Percentiles rank a stretch among this genome's conserved stretches.
Conservation (phyloP, 2,888 invertebrate species). For the Aphelenchoides bicaudatus region DNA sequence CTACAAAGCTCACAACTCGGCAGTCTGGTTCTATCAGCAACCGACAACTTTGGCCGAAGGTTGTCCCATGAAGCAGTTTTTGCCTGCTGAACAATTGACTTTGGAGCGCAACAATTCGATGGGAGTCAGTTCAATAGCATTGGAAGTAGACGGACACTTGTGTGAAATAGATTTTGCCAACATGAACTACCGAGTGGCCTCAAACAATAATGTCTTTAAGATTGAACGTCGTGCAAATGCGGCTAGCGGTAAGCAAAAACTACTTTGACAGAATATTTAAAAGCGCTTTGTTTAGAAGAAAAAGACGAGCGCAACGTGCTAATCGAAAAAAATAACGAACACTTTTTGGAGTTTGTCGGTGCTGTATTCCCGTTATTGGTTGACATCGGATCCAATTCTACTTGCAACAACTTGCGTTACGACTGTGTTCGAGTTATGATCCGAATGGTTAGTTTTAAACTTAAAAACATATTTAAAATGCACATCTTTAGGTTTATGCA, state of each 20-base stretch:
- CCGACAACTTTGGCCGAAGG: slow-evolving; percentile 68
- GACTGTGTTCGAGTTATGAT: slow-evolving; percentile 91
- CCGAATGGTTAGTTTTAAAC: too few species aligned
- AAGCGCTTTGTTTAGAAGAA: slow-evolving; percentile 11
- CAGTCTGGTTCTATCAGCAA: slow-evolving; percentile 93
- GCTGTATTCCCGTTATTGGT: slow-evolving; percentile 89
- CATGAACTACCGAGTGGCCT: neutral
- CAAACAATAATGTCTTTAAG: neutral
- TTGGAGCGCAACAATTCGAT: slow-evolving; percentile 87
- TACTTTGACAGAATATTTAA: neutral
- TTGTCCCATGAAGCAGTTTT: slow-evolving; percentile 83
- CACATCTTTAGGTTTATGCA: too few species aligned
- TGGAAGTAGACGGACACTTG: slow-evolving; percentile 80
- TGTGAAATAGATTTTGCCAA: slow-evolving; percentile 92
- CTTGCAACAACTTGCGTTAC: slow-evolving; percentile 92
- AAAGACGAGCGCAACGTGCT: slow-evolving; percentile 6
- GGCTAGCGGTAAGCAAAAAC: too few species aligned
- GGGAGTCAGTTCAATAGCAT: slow-evolving; percentile 76
- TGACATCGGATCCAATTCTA: slow-evolving; percentile 96
- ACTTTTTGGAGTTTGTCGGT: slow-evolving; percentile 68
- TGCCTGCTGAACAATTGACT: slow-evolving; percentile 84
- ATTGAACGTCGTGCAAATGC: slow-evolving; percentile 11
- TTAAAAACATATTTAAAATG: too few species aligned
- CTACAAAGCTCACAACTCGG: neutral
- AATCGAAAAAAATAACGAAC: slow-evolving; percentile 69